phyloP scores from a whole-genome alignment of 2,888 invertebrate genomes.

The Cantharis lateralis region DNA sequence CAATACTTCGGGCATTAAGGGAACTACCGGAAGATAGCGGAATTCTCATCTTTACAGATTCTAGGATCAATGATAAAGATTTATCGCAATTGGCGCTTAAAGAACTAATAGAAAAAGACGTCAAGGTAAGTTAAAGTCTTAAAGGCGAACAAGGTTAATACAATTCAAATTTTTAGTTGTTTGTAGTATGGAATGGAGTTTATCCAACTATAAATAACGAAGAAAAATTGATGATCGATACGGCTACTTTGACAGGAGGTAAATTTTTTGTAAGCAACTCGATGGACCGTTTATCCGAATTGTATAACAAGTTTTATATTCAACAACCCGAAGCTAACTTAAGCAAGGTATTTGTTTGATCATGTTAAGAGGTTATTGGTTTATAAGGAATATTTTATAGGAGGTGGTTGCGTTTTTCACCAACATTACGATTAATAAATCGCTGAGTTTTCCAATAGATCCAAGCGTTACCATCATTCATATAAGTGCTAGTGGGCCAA shows the following conservation, averaged over 20 bases:
- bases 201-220: slow-evolving; percentile 53
- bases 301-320: slow-evolving; percentile 20
- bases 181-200: slow-evolving; percentile 58
- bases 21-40: slow-evolving; percentile 67
- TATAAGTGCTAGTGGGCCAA: slow-evolving; percentile 38
- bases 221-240: slow-evolving; percentile 56
- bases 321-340: slow-evolving; percentile 11
- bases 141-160: neutral
- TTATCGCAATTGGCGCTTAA: slow-evolving; percentile 56
- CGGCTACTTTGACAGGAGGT: slow-evolving; percentile 56
- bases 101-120: slow-evolving; percentile 55
- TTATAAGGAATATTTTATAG: slow-evolving; percentile 19
- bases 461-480: slow-evolving; percentile 43
- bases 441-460: slow-evolving; percentile 56
- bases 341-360: slow-evolving; percentile 27
- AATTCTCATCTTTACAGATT: slow-evolving; percentile 65
- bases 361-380: neutral
- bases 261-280: slow-evolving; percentile 52
- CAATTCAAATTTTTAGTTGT: slow-evolving; percentile 49
- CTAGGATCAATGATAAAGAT: slow-evolving; percentile 60
- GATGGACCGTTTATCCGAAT: slow-evolving; percentile 30
- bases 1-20: slow-evolving; percentile 63
- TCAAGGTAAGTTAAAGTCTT: slow-evolving; percentile 48
- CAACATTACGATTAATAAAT: slow-evolving; percentile 39
- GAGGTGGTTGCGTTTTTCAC: slow-evolving; percentile 31